Evolutionary conservation across 2,888 invertebrate species (phyloP).

Genomic region (Agrotis exclamationis): DNA sequence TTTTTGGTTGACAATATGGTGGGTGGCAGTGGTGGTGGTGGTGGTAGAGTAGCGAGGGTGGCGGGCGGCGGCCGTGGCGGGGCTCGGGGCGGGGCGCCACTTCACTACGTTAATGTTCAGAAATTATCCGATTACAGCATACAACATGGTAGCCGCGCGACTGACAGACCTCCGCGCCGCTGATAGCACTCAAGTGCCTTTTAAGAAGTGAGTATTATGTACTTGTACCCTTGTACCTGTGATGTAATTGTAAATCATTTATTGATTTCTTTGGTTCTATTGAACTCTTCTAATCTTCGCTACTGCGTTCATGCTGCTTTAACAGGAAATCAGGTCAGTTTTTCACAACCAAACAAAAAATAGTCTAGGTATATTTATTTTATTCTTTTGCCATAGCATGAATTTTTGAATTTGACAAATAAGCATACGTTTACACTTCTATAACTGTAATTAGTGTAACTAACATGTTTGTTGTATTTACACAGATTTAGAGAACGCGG

Average conservation of each 20-base stretch:
- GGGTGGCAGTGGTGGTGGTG: conserved; percentile 82
- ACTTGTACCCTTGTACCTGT: not conserved
- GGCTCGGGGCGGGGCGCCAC: conserved; percentile 63
- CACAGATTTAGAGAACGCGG: conserved; percentile 97
- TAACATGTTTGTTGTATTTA: conserved; percentile 59
- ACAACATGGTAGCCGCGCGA: conserved; percentile 99
- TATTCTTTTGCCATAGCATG: too few species aligned
- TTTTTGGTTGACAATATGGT: conserved; percentile 90
- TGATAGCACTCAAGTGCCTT: conserved; percentile 99
- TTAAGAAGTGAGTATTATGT: conserved; percentile 97
- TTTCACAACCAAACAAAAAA: too few species aligned
- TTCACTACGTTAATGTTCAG: conserved; percentile 90
- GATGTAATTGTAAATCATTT: not conserved
- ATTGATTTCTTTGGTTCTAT: not conserved
- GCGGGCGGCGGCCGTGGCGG: conserved; percentile 69
- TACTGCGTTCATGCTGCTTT: conserved; percentile 68
- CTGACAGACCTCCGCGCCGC: conserved; percentile 98
- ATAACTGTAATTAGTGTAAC: not conserved
- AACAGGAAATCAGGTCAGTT: conserved; percentile 88
- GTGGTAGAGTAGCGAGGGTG: conserved; percentile 76
- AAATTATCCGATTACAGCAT: conserved; percentile 97
- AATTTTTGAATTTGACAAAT: too few species aligned
- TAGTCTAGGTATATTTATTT: too few species aligned
- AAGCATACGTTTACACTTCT: too few species aligned
- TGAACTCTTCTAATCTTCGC: conserved; percentile 42